Evolutionary conservation across 2,888 invertebrate genomes (phyloP), one percentile per base, ranked within the genome.

Genomic region (Synanthedon tipuliformis): DNA sequence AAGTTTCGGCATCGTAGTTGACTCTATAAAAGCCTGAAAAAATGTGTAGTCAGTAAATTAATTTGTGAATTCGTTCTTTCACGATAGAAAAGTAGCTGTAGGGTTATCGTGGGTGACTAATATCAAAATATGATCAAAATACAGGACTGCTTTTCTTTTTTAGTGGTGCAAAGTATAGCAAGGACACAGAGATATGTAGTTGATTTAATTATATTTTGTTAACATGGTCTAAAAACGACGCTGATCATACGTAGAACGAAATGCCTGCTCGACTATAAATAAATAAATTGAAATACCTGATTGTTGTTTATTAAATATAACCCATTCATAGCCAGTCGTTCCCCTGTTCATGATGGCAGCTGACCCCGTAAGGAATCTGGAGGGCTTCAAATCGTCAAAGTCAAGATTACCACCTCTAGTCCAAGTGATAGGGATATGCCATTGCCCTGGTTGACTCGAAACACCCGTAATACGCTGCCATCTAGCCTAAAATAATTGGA

Each of bases 251-350:
- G 27, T 7, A 27, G 7, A 27, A 27, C 3, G 10, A 10, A 34
- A 10, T 8, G 5, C 10, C 8, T 1, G 0, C 8, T 34, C 10
- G 2, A 34, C 34, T 34, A 10, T 34, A 34, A 7, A 34, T 34
- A 34, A 34, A 34, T 34, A 3, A 34, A 34, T 34, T 51, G 4
- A 1, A 64, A 68, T 67, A 90, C 91, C 90, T 56, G 88, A 79
- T 65, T 89, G 81, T 63, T 91, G 89, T 51, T 90, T 78, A 66
- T 92, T 92, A 55, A 91, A 86, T 27, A 92, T 75, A 7, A 92
- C 80, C 91, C 91, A 92, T 59, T 89, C 88, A 2, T 66, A 55
- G 3, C 78, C 81, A 51, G 57, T 60, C 1, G 69, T 67, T 12
- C 75, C 79, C 54, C 79, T 70, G 0, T 74, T 52, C 5, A 87